Evolutionary conservation across 2,113 vertebrate species (phyloP).

Genomic region (Triplophysa siluroides): DNA sequence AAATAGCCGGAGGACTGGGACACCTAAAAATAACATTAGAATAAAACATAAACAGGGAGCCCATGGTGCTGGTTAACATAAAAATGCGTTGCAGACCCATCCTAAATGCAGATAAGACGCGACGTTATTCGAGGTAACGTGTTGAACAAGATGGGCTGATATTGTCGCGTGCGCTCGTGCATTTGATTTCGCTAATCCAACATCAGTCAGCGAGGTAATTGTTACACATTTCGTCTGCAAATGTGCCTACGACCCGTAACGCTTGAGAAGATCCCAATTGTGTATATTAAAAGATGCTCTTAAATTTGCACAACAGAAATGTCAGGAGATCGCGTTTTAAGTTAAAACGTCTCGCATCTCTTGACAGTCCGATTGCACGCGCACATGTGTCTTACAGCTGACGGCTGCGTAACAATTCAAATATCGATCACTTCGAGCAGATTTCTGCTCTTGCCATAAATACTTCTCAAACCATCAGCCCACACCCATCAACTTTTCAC

Average conservation of each 20-base stretch:
- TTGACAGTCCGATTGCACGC: slow-evolving; percentile 63
- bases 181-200: neutral
- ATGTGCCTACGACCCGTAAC: neutral
- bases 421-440: slow-evolving; percentile 65
- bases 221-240: slow-evolving; percentile 16
- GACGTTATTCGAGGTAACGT: neutral
- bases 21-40: slow-evolving; percentile 84
- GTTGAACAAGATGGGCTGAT: neutral
- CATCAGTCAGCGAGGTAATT: slow-evolving; percentile 22
- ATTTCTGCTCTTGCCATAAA: slow-evolving; percentile 40
- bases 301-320: too few species aligned
- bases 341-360: slow-evolving; percentile 54
- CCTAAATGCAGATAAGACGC: neutral
- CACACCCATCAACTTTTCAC: slow-evolving; percentile 73
- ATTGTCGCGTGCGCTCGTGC: slow-evolving; percentile 1
- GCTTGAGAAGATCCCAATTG: neutral
- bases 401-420: slow-evolving; percentile 66
- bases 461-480: slow-evolving; percentile 47
- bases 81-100: neutral
- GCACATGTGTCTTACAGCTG: slow-evolving; percentile 64
- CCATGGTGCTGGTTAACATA: neutral
- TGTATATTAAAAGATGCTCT: neutral
- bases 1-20: slow-evolving; percentile 93
- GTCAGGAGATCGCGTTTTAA: slow-evolving; percentile 25
- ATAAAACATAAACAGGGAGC: slow-evolving; percentile 15